Evolutionary conservation across 2,888 invertebrate species (phyloP).

Genomic region (Eupithecia dodoneata): DNA sequence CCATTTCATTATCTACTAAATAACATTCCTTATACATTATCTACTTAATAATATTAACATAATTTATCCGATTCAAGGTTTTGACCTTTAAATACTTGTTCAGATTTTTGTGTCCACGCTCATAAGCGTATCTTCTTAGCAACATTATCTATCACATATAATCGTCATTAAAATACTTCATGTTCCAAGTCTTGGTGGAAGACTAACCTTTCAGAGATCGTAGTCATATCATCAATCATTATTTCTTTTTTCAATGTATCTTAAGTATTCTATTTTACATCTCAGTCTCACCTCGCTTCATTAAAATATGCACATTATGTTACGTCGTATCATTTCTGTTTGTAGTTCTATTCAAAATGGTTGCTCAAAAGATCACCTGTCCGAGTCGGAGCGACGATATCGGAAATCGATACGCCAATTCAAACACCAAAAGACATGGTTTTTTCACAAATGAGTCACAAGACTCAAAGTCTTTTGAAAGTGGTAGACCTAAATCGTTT

Average conservation of each 20-base stretch:
- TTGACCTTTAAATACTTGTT: slow-evolving; percentile 47
- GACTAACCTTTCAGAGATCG: neutral
- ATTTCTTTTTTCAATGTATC: slow-evolving; percentile 8
- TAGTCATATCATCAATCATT: neutral
- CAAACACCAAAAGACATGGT: slow-evolving; percentile 82
- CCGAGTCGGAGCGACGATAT: slow-evolving; percentile 81
- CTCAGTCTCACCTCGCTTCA: slow-evolving; percentile 63
- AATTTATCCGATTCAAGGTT: slow-evolving; percentile 50
- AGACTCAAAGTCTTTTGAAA: slow-evolving; percentile 80
- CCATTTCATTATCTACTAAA: slow-evolving; percentile 43
- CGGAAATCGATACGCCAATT: slow-evolving; percentile 74
- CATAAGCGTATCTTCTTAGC: slow-evolving; percentile 26
- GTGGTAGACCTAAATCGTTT: slow-evolving; percentile 82
- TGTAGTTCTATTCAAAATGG: slow-evolving; percentile 85
- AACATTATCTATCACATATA: slow-evolving; percentile 12
- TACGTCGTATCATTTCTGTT: slow-evolving; percentile 84
- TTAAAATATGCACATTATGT: slow-evolving; percentile 81
- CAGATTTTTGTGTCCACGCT: slow-evolving; percentile 34
- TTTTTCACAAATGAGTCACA: slow-evolving; percentile 83
- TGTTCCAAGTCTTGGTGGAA: neutral
- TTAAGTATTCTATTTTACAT: slow-evolving; percentile 30
- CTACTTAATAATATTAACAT: slow-evolving; percentile 45
- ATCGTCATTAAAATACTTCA: neutral
- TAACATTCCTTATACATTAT: slow-evolving; percentile 38
- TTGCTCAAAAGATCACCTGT: slow-evolving; percentile 82